These are phyloP conservation scores for Dryobates pubescens DNA, from an alignment of 2,797 vertebrate species.

Conservation along the genomic window DNA sequence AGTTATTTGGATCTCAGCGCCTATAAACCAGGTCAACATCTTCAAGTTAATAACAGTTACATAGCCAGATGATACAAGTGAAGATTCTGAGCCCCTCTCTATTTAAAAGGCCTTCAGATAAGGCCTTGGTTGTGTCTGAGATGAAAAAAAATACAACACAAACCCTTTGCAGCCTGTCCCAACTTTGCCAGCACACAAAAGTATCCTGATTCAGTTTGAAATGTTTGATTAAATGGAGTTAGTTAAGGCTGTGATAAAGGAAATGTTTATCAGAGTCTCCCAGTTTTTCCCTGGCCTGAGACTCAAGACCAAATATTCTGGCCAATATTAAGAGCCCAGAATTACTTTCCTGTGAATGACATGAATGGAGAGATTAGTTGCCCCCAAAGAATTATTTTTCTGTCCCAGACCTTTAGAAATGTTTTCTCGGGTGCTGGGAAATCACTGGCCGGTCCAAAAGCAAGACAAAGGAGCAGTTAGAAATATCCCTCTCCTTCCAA, in stretches of 20 bases:
- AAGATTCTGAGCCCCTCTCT: background rate
- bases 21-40: background rate
- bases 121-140: background rate
- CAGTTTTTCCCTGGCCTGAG: constrained; percentile 13
- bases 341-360: constrained; percentile 27
- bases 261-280: constrained; percentile 34
- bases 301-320: constrained; percentile 24
- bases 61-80: background rate
- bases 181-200: background rate
- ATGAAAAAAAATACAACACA: background rate
- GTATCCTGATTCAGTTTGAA: constrained; percentile 22
- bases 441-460: constrained; percentile 35
- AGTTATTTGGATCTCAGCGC: background rate
- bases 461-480: constrained; percentile 48
- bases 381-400: constrained; percentile 35
- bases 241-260: constrained; percentile 5
- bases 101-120: background rate
- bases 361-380: constrained; percentile 58
- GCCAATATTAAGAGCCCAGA: constrained; percentile 13
- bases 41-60: background rate
- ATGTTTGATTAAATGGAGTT: background rate
- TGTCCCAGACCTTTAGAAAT: constrained; percentile 37
- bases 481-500: constrained; percentile 49
- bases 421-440: constrained; percentile 41
- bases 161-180: background rate